A percentile compares a stretch with the other conserved stretches of the same genome.
phyloP scores from a whole-genome alignment of 1,140 invertebrate species.

The Patella vulgata region DNA sequence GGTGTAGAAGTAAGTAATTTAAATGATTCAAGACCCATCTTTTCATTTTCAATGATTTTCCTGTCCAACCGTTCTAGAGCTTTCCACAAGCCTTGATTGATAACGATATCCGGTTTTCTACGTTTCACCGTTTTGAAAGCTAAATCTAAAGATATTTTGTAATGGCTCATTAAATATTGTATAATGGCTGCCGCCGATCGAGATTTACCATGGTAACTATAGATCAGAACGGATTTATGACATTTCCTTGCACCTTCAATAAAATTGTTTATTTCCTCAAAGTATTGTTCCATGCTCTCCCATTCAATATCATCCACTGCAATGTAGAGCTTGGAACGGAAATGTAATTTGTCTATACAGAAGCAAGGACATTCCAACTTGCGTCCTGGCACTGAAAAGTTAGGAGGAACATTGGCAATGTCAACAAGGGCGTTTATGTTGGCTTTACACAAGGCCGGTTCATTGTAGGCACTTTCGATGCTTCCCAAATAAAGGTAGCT shows the following conservation, averaged over 20 bases:
- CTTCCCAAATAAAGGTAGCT: constrained; percentile 56
- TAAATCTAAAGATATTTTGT: constrained; percentile 42
- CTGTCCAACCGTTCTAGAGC: constrained; percentile 41
- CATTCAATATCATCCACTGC: constrained; percentile 51
- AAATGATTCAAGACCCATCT: too few species aligned
- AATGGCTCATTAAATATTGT: constrained; percentile 58
- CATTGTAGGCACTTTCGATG: constrained; percentile 54
- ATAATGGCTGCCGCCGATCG: constrained; percentile 52
- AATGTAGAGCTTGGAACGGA: constrained; percentile 54
- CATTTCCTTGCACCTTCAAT: constrained; percentile 51
- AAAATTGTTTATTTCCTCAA: constrained; percentile 57
- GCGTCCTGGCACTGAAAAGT: constrained; percentile 41
- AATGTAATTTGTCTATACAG: constrained; percentile 49
- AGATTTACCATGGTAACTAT: constrained; percentile 56
- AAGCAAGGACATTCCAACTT: constrained; percentile 54
- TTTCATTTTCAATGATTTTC: too few species aligned
- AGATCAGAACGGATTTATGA: constrained; percentile 48
- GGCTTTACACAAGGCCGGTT: constrained; percentile 52
- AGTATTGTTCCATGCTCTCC: constrained; percentile 56
- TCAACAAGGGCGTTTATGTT: constrained; percentile 55
- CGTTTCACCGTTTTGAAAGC: constrained; percentile 51
- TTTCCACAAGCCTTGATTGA: constrained; percentile 50
- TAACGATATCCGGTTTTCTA: constrained; percentile 40
- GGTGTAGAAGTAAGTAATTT: too few species aligned
- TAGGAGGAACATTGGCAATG: constrained; percentile 49